Evolutionary conservation across 2,888 invertebrate genomes (phyloP).

Genomic region (Cistogaster globosa): DNA sequence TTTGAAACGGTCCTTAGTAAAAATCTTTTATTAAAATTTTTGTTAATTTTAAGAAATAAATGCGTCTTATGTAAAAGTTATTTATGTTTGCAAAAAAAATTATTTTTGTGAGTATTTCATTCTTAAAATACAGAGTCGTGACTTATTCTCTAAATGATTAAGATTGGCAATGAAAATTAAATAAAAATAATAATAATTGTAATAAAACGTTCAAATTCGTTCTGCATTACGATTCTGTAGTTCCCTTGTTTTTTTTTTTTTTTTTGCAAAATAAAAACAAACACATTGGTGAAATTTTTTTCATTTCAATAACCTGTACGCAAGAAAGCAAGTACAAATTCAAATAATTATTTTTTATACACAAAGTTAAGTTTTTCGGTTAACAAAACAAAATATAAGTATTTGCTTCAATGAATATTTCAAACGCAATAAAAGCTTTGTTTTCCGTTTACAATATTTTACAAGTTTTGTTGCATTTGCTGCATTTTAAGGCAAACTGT

Average conservation of each 20-base stretch:
- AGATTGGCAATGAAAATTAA: constrained; percentile 2
- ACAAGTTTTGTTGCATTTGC: background rate
- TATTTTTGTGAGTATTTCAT: too few relatives aligned
- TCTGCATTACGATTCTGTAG: background rate
- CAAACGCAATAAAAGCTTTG: background rate
- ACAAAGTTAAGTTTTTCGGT: constrained; percentile 7
- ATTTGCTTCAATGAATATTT: constrained; percentile 39
- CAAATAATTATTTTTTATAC: constrained; percentile 9
- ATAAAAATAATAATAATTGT: background rate
- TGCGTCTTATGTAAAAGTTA: too few relatives aligned
- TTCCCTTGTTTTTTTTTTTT: too few relatives aligned
- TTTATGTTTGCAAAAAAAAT: too few relatives aligned
- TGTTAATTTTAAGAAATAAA: too few relatives aligned
- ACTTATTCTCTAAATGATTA: too few relatives aligned
- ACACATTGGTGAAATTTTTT: constrained; percentile 45
- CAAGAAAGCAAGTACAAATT: constrained; percentile 25
- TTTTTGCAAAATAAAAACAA: constrained; percentile 12
- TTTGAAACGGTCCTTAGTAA: too few relatives aligned
- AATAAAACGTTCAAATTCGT: constrained; percentile 29
- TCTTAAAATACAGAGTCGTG: too few relatives aligned
- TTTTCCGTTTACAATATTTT: constrained; percentile 13
- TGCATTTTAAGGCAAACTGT: too few relatives aligned
- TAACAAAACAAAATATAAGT: constrained; percentile 4
- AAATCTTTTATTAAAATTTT: too few relatives aligned
- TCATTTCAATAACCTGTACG: constrained; percentile 42